Evolutionary conservation across 2,888 invertebrate genomes (phyloP).

Genomic region (Willowsia nigromaculata): DNA sequence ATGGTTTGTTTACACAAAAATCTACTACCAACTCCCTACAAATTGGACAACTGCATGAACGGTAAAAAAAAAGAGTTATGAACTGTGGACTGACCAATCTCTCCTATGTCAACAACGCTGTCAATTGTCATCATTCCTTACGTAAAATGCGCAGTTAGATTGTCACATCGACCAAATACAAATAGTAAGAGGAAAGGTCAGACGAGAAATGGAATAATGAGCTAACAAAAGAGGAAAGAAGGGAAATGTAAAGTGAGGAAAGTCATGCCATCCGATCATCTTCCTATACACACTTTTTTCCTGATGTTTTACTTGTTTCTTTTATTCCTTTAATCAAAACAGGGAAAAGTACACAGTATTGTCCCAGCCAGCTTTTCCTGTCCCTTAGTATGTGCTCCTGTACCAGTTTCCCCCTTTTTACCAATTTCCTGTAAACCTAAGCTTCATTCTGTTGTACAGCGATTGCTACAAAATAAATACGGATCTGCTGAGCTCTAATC

Average conservation of each 20-base stretch:
- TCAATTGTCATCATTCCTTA: constrained; percentile 6
- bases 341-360: not conserved
- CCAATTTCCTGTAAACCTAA: not conserved
- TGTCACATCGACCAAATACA: constrained; percentile 6
- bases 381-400: not conserved
- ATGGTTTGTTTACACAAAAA: constrained; percentile 42
- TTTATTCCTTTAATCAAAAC: constrained; percentile 19
- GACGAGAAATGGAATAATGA: constrained; percentile 45
- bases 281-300: not conserved
- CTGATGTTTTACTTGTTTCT: not conserved
- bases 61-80: not conserved
- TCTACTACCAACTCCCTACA: constrained; percentile 13
- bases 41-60: constrained; percentile 49
- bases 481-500: not conserved
- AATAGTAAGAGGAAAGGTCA: constrained; percentile 18
- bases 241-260: not conserved
- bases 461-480: not conserved
- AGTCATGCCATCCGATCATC: constrained; percentile 46
- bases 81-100: constrained; percentile 46
- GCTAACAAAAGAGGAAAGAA: constrained; percentile 9
- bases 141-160: not conserved
- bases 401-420: not conserved
- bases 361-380: too few relatives aligned
- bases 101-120: constrained; percentile 30
- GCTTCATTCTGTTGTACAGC: not conserved